These are phyloP conservation scores for Brachionus sp. DNA, from an alignment of 1,140 invertebrate species.

Conservation along the genomic window DNA sequence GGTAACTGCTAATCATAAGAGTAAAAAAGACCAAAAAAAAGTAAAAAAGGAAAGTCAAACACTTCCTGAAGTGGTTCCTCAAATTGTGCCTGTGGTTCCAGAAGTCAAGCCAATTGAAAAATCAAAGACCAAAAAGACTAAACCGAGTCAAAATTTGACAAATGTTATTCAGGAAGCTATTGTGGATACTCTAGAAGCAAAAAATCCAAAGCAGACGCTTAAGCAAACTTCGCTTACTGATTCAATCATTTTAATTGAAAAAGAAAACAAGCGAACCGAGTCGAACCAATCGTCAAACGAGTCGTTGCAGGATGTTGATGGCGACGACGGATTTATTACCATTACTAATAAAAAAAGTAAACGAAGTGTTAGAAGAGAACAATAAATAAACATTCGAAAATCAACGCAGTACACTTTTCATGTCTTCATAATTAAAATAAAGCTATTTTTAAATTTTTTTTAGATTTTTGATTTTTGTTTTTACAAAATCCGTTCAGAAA, in stretches of 20 bases:
- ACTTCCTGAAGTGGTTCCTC: background rate
- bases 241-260: slow-evolving; percentile 41
- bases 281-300: slow-evolving; percentile 35
- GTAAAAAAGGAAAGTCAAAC: background rate
- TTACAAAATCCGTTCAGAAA: background rate
- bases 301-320: slow-evolving; percentile 23
- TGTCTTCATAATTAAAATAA: background rate
- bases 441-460: slow-evolving; percentile 12
- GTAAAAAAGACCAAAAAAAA: background rate
- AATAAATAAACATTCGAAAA: background rate
- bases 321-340: slow-evolving; percentile 33
- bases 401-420: background rate
- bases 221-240: slow-evolving; percentile 34
- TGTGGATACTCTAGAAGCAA: background rate
- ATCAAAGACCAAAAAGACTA: background rate
- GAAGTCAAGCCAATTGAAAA: background rate
- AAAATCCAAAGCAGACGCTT: background rate
- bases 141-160: background rate
- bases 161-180: slow-evolving; percentile 21
- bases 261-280: slow-evolving; percentile 15
- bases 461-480: background rate
- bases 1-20: slow-evolving; percentile 15
- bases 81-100: slow-evolving; percentile 1
- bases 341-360: slow-evolving; percentile 39
- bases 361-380: slow-evolving; percentile 12